Percentiles rank a stretch among this genome's conserved stretches.
phyloP scores from a whole-genome alignment of 2,888 invertebrate species.

The Hirudinaria manillensis region DNA sequence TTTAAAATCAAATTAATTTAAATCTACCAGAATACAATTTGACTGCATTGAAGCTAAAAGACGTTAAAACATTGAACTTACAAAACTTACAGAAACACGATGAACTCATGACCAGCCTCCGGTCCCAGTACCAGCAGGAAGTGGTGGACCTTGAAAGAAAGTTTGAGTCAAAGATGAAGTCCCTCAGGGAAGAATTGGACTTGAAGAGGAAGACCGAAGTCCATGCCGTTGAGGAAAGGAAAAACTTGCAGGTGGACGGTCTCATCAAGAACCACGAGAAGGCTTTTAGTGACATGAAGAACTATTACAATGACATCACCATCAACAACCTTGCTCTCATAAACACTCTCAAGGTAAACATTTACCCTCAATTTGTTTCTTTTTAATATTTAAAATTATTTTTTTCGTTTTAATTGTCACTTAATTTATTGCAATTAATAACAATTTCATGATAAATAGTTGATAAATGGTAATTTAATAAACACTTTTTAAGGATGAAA shows the following conservation, averaged over 20 bases:
- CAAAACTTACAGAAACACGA: constrained; percentile 53
- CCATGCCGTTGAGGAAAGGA: constrained; percentile 78
- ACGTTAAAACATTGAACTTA: not conserved
- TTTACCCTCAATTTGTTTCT: not conserved
- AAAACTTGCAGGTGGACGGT: constrained; percentile 76
- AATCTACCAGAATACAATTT: not conserved
- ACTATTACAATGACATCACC: constrained; percentile 89
- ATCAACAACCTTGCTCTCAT: constrained; percentile 85
- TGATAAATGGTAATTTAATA: not conserved
- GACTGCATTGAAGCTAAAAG: not conserved
- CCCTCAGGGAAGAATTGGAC: constrained; percentile 71
- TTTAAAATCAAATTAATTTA: not conserved
- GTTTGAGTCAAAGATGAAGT: constrained; percentile 69
- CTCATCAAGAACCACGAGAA: constrained; percentile 74
- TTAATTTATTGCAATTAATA: not conserved
- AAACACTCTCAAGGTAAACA: constrained; percentile 70
- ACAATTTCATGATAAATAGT: not conserved
- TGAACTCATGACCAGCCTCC: constrained; percentile 60
- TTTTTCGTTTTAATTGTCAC: not conserved
- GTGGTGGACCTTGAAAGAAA: constrained; percentile 66
- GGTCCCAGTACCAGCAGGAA: constrained; percentile 65
- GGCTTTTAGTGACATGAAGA: constrained; percentile 81
- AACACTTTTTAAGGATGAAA: constrained; percentile 48
- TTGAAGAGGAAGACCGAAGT: constrained; percentile 55
- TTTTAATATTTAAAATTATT: not conserved